Evolutionary conservation across 2,113 vertebrate genomes (phyloP).

Genomic region (Colius striatus): DNA sequence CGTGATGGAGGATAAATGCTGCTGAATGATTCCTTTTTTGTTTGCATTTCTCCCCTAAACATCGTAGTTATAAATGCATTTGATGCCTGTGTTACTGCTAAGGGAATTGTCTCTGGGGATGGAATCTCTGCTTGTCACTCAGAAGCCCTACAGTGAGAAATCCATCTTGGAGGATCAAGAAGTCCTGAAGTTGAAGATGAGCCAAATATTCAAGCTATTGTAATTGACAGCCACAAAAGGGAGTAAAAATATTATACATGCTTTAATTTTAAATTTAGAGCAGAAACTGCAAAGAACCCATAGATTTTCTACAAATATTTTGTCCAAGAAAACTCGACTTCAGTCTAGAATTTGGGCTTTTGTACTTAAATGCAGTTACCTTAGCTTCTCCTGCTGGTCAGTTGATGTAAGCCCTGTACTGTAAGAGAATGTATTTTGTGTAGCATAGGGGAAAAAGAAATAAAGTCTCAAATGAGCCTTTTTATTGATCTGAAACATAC

Average conservation of each 20-base stretch:
- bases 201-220: neutral
- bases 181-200: neutral
- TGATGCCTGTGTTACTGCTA: neutral
- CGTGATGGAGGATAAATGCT: neutral
- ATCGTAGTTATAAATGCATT: neutral
- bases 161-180: neutral
- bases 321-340: neutral
- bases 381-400: neutral
- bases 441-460: neutral
- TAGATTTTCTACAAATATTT: neutral
- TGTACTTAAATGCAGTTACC: neutral
- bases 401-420: neutral
- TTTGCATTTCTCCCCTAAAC: neutral
- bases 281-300: neutral
- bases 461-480: neutral
- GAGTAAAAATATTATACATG: neutral
- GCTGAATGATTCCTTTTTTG: neutral
- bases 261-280: neutral
- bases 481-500: slow-evolving; percentile 32
- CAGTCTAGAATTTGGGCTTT: neutral
- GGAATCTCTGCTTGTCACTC: neutral
- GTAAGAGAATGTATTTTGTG: neutral
- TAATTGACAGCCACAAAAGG: neutral
- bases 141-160: neutral
- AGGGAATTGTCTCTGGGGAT: neutral